Evolutionary conservation across 2,113 vertebrate species (phyloP), one percentile per base, ranked within the genome.

Genomic region (Serinus canaria): DNA sequence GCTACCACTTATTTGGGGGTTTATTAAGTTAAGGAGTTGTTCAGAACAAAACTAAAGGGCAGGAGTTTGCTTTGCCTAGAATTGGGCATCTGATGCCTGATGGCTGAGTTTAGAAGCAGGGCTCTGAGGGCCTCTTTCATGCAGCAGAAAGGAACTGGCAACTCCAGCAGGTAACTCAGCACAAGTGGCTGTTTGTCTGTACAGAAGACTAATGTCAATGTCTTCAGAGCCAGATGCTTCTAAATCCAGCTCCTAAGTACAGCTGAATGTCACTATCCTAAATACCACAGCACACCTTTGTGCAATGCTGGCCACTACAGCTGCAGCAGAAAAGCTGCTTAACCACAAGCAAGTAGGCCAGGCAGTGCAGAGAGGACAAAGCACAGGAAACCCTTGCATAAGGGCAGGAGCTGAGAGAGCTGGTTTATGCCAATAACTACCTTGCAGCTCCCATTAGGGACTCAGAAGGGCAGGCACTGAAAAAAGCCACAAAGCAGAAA

Each of bases 131-230:
- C 15, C 22, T 90, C 53, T 20, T 76, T 80, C 79, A 67, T 2
- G 3, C 25, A 50, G 69, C 0, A 69, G 47, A 92, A 70, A 78
- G 37, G 63, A 81, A 44, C 13, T 43, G 66, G 58, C 69, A 92
- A 27, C 27, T 88, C 58, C 75, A 83, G 74, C 75, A 92, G 53
- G 53, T 56, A 95, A n/a, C 35, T 83, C 89, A 60, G 83, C 49
- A 72, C 37, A 88, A 88, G 37, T 4, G 20, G 58, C 35, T 88
- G 41, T 69, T 64, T 80, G 62, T 89, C 83, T 56, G 49, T 33
- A 27, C 44, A 37, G 49, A 82, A 49, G 55, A 83, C 30, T 70
- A 16, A 7, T 15, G 50, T 31, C 41, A 59, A 60, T 68, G 56
- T 75, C 85, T 68, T 79, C 74, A 87, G 81, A 81, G 47, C 8